phyloP scores from a whole-genome alignment of 2,797 vertebrate species.

The Nyctibius grandis region DNA sequence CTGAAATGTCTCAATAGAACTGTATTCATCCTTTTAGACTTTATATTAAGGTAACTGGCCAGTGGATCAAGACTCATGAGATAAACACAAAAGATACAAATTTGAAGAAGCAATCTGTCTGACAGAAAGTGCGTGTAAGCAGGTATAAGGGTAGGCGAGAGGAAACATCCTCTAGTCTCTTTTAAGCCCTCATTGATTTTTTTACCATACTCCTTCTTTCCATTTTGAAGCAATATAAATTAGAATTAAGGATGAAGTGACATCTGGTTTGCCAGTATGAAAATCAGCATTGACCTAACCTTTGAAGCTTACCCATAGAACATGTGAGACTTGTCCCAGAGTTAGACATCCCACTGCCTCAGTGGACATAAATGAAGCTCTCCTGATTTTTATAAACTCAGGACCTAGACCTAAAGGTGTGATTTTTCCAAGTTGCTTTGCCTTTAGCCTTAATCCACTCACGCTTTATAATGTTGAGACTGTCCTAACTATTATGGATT shows the following conservation, averaged over 20 bases:
- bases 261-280: background rate
- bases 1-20: accelerated
- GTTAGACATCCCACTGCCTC: background rate
- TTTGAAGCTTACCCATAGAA: background rate
- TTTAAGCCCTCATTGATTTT: background rate
- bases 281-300: background rate
- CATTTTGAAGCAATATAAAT: background rate
- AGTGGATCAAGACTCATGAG: background rate
- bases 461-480: background rate
- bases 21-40: background rate
- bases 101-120: background rate
- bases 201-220: background rate
- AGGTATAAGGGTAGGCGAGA: background rate
- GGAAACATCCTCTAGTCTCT: background rate
- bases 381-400: background rate
- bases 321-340: accelerated
- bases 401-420: background rate
- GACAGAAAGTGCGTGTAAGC: background rate
- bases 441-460: background rate
- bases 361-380: background rate
- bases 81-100: background rate
- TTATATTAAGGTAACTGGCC: background rate
- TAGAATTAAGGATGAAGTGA: background rate
- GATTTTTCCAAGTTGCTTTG: background rate
- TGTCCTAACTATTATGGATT: background rate